phyloP scores from a whole-genome alignment of 2,888 invertebrate species.

The Elysia crispata region DNA sequence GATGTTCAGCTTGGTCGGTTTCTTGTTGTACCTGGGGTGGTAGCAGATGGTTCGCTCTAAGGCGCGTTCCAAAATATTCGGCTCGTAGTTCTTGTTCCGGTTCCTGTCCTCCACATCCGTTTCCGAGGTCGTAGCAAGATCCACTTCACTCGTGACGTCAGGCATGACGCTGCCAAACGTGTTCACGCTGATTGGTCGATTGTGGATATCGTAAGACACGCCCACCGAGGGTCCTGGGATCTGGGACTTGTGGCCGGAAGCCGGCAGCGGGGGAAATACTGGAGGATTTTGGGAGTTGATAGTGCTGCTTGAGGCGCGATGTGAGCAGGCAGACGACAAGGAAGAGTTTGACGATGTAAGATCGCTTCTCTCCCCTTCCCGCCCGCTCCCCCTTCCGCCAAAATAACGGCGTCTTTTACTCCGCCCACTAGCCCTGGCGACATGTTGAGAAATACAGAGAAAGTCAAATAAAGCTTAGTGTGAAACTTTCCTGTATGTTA shows the following conservation, averaged over 20 bases:
- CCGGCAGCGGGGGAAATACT: background rate
- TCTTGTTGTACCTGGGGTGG: constrained; percentile 30
- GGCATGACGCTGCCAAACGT: constrained; percentile 44
- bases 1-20: constrained; percentile 18
- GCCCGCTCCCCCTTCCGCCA: no score
- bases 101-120: constrained; percentile 33
- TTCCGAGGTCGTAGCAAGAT: constrained; percentile 44
- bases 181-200: constrained; percentile 42
- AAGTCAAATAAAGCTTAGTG: no score
- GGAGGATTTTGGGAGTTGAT: background rate
- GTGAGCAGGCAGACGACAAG: background rate
- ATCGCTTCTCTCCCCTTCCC: background rate
- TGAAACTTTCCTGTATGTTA: no score
- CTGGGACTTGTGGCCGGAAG: background rate
- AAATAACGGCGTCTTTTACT: no score
- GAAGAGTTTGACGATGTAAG: constrained; percentile 15
- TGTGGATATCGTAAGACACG: constrained; percentile 37
- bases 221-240: constrained; percentile 5
- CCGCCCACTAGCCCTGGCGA: no score
- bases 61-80: constrained; percentile 44
- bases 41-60: constrained; percentile 47
- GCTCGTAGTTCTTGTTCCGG: constrained; percentile 29
- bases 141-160: constrained; percentile 47
- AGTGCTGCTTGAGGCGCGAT: background rate
- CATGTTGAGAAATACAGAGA: no score